Conservation (phyloP, 2,888 invertebrate genomes). For the Nomada ferruginata region DNA sequence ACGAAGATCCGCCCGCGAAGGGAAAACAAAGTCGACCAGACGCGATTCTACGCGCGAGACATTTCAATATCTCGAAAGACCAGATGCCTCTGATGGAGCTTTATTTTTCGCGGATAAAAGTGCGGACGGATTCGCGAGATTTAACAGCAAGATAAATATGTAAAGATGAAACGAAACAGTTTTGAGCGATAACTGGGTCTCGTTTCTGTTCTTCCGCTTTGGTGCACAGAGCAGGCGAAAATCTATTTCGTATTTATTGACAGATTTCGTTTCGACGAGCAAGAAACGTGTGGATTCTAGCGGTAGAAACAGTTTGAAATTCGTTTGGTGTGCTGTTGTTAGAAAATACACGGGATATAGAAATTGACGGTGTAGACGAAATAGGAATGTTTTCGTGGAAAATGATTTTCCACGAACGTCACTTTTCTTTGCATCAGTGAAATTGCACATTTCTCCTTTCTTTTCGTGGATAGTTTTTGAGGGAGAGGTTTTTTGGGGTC, state of each 20-base stretch:
- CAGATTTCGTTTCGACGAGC: background rate
- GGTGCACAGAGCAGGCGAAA: conserved; percentile 38
- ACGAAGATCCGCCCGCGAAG: conserved; percentile 1
- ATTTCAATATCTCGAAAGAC: conserved; percentile 21
- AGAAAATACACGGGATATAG: background rate
- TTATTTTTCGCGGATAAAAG: conserved; percentile 1
- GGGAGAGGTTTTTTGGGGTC: no score
- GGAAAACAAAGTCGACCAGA: background rate
- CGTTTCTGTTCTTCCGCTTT: conserved; percentile 18
- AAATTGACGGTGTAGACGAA: background rate
- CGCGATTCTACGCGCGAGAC: background rate
- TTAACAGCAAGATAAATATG: conserved; percentile 8
- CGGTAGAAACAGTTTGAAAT: background rate
- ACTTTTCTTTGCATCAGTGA: no score
- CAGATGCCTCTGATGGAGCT: background rate
- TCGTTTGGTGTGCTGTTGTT: background rate
- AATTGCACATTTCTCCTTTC: no score
- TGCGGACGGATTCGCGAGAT: background rate
- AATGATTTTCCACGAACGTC: background rate
- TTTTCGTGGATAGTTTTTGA: no score
- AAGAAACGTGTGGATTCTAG: background rate
- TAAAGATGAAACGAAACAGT: background rate
- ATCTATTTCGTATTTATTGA: background rate
- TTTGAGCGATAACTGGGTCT: background rate
- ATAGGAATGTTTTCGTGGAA: background rate